These are phyloP conservation scores for Acipenser transmontanus DNA, from an alignment of 2,797 vertebrate genomes.

Conservation along the genomic window DNA sequence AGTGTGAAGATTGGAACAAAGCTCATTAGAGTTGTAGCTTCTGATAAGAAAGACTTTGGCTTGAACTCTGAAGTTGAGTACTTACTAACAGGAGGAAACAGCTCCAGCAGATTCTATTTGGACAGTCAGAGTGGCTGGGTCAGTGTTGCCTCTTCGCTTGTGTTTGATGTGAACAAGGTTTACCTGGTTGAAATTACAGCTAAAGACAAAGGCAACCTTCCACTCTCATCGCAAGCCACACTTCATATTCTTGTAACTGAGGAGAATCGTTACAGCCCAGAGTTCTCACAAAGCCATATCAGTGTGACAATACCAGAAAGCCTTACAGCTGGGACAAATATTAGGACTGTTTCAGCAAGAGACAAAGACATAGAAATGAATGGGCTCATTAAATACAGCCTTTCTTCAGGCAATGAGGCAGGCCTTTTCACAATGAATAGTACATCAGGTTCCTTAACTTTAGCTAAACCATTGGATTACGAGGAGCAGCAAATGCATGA, in stretches of 20 bases:
- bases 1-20: constrained; percentile 83
- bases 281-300: constrained; percentile 90
- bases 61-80: constrained; percentile 91
- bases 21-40: constrained; percentile 74
- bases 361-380: constrained; percentile 86
- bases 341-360: constrained; percentile 82
- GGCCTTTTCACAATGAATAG: constrained; percentile 77
- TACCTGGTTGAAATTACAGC: constrained; percentile 76
- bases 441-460: constrained; percentile 75
- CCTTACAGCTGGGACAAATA: constrained; percentile 72
- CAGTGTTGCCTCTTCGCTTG: constrained; percentile 78
- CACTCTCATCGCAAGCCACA: constrained; percentile 64
- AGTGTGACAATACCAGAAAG: constrained; percentile 80
- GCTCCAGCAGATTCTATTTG: constrained; percentile 74
- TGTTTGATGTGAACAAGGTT: constrained; percentile 70
- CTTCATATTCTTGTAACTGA: constrained; percentile 84
- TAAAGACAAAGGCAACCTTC: constrained; percentile 86
- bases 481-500: constrained; percentile 79
- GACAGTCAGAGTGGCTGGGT: constrained; percentile 85
- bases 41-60: constrained; percentile 89
- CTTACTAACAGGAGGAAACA: constrained; percentile 67
- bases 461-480: constrained; percentile 78
- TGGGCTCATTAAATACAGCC: constrained; percentile 77
- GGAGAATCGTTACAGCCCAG: constrained; percentile 91
- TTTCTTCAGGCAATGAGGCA: constrained; percentile 78